phyloP scores from a whole-genome alignment of 2,888 invertebrate species.

The Scrobipalpa atriplicella region DNA sequence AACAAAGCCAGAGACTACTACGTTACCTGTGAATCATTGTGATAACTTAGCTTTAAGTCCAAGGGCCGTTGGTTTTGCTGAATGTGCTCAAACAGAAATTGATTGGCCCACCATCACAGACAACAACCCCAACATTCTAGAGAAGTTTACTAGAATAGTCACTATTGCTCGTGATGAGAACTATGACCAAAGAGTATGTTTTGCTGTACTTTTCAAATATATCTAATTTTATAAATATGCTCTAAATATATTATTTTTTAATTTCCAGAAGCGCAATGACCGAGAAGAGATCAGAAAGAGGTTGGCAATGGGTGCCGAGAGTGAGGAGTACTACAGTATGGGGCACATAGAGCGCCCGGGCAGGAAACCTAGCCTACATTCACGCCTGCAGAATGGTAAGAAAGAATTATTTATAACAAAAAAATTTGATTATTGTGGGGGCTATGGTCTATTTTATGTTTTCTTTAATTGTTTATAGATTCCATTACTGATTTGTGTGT shows the following conservation, averaged over 20 bases:
- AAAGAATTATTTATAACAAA: constrained; percentile 32
- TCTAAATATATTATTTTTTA: background rate
- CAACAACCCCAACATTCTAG: constrained; percentile 73
- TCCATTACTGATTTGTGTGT: background rate
- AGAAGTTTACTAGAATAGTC: constrained; percentile 76
- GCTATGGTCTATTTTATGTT: no score
- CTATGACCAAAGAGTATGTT: constrained; percentile 57
- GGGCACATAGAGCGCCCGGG: constrained; percentile 85
- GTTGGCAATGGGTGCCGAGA: constrained; percentile 92
- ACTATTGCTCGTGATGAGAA: constrained; percentile 54
- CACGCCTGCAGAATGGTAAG: constrained; percentile 92
- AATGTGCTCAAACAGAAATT: constrained; percentile 73
- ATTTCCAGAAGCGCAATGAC: constrained; percentile 91
- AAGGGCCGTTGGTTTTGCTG: constrained; percentile 75
- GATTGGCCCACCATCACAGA: constrained; percentile 82
- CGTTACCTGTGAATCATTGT: constrained; percentile 55
- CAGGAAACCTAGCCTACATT: constrained; percentile 93
- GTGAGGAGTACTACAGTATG: constrained; percentile 87
- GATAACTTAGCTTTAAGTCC: constrained; percentile 78
- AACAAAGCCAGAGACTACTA: constrained; percentile 52
- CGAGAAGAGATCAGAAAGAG: constrained; percentile 95
- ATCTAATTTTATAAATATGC: background rate
- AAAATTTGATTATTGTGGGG: no score
- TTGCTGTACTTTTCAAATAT: background rate
- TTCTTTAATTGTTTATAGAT: no score